These are phyloP conservation scores for Trogon melanurus DNA, from an alignment of 2,113 vertebrate genomes.

Conservation along the genomic window DNA sequence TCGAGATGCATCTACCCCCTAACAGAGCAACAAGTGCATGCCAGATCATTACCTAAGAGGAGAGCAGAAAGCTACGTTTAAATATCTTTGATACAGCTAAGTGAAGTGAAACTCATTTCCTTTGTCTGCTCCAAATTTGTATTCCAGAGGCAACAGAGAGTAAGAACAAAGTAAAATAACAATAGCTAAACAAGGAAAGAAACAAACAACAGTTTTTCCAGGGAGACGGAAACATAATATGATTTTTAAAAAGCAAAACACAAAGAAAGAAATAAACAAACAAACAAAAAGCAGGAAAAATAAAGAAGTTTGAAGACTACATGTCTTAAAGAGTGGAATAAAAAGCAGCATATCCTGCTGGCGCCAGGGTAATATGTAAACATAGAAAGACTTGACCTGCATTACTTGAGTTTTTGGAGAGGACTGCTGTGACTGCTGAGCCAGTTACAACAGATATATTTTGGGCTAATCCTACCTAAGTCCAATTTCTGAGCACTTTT, in stretches of 20 bases:
- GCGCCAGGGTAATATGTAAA: not conserved
- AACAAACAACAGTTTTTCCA: not conserved
- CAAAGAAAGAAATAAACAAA: not conserved
- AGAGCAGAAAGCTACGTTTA: not conserved
- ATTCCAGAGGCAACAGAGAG: not conserved
- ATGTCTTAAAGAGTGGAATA: not conserved
- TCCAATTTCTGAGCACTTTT: not conserved
- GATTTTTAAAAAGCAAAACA: not conserved
- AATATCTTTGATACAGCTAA: not conserved
- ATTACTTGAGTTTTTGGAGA: not conserved
- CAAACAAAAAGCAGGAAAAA: not conserved
- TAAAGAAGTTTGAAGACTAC: not conserved
- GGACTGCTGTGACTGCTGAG: not conserved
- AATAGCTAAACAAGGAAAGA: not conserved
- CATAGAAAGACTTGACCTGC: not conserved
- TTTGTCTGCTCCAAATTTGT: not conserved
- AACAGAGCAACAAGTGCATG: not conserved
- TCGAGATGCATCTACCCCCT: not conserved
- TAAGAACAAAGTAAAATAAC: not conserved
- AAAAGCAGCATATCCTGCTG: not conserved
- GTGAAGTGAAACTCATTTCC: not conserved
- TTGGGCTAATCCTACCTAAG: not conserved
- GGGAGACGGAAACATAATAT: not conserved
- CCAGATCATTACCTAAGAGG: not conserved
- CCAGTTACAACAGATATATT: not conserved